Base-by-base conservation (phyloP, 2,888 invertebrate genomes). In the Chorisops tibialis region DNA sequence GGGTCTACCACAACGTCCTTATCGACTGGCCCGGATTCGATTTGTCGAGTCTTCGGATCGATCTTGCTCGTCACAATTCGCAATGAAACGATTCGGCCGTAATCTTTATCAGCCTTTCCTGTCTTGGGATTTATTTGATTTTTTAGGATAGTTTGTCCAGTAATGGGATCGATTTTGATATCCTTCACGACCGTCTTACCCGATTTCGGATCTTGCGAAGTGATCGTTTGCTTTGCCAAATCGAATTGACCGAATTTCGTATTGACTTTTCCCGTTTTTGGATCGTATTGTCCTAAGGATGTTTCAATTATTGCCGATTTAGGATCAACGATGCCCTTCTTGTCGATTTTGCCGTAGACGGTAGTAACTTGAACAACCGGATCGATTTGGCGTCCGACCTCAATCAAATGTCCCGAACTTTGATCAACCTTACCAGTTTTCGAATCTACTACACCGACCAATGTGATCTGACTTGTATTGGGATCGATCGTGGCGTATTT, bases 101-200 rank as follows among this genome's bases (percentile, higher is more conserved):
- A 83, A 67, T 84, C 85, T 69, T 85, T 87, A 69, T 88, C 88
- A 1, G 84, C 81, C 75, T 87, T 88, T 19, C 86, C 86, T 41
- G 85, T 86, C 75, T 87, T 88, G 0, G 87, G 85, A 71, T 85
- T 85, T 5, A 84, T 74, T 70, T 82, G 83, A 58, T 85, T 80
- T 69, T 81, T 81, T 47, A 85, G 78, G 24, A 85, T 72, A 70
- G 85, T 79, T 68, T 84, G 84, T n/a, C 83, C 84, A 48, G 82
- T 82, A 14, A 79, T 74, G 1, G 83, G 82, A 68, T 85, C 85
- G 3, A 83, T 80, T 68, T 82, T 81, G 14, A 84, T 81, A 38
- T 84, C 83, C 70, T 81, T 83, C 65, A 81, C 79, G 71, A 85
- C 85, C 16, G 81, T 80, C 73, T 84, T 85, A 35, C 84, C 83